Percentiles rank a stretch among this genome's conserved stretches.
These are phyloP conservation scores for Acipenser oxyrinchus DNA, from an alignment of 2,797 vertebrate genomes.

Conservation along the genomic window DNA sequence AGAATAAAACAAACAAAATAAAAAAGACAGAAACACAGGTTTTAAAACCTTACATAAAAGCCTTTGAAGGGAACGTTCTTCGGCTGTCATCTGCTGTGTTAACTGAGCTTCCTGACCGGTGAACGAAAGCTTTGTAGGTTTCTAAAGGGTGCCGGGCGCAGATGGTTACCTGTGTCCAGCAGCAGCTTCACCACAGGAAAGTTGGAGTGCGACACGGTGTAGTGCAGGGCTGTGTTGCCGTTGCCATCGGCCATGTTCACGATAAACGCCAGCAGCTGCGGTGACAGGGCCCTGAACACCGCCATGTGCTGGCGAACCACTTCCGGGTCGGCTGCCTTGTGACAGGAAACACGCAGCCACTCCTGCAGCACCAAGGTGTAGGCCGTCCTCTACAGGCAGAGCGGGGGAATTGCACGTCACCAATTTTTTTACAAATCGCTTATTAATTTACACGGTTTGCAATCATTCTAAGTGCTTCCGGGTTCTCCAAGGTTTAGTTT, in stretches of 20 bases:
- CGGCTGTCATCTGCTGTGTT: not conserved
- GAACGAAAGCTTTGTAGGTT: not conserved
- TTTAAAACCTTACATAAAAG: not conserved
- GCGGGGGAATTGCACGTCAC: not conserved
- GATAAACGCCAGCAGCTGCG: constrained; percentile 75
- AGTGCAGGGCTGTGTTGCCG: constrained; percentile 83
- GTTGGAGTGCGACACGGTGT: constrained; percentile 86
- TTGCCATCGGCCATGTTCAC: constrained; percentile 87
- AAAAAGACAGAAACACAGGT: not conserved
- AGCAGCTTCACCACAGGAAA: constrained; percentile 76
- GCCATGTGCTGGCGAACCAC: constrained; percentile 68
- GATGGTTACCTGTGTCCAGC: constrained; percentile 56
- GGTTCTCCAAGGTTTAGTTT: not conserved
- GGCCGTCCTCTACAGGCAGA: constrained; percentile 54
- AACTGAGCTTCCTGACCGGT: not conserved
- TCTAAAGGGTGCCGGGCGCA: not conserved
- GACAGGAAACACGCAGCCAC: constrained; percentile 82
- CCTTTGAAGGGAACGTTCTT: not conserved
- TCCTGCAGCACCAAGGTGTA: constrained; percentile 77
- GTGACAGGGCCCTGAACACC: constrained; percentile 65
- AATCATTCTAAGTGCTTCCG: no score
- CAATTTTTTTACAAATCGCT: no score
- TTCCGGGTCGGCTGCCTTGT: constrained; percentile 68
- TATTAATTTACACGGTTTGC: no score
- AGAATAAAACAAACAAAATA: not conserved